Evolutionary conservation across 2,888 invertebrate species (phyloP), one percentile per base, ranked within the genome.

Genomic region (Plagodis dolabraria): DNA sequence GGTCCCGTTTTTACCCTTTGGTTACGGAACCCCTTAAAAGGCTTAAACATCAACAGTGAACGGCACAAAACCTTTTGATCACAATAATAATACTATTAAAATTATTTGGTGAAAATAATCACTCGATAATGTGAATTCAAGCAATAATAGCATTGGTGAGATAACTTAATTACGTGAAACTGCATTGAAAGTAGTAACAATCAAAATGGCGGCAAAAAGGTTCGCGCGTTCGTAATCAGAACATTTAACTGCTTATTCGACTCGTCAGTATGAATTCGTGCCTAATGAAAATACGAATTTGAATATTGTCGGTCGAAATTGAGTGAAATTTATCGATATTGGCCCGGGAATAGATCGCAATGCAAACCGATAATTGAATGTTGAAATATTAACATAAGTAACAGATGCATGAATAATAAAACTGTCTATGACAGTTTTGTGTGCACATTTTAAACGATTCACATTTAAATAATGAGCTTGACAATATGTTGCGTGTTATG

Each of bases 281-380:
- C 78, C 79, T 85, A 85, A 87, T 85, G 83, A 81, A 83, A 86
- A 81, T 76, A 74, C 70, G 67, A 82, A 87, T 87, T 86, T 84
- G 83, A 87, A 88, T 86, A 87, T 79, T 80, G 80, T 74, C 77
- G 75, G 76, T 81, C 79, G 75, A 77, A 82, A 83, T 85, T 77
- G 74, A 79, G 72, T 80, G 75, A 81, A 83, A 80, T 81, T 74
- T 73, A 78, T 74, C 72, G 70, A 71, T 75, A 75, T 75, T 77
- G 72, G 75, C 68, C 74, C 67, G 73, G 72, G 72, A 72, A 72
- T 75, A 76, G 68, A 65, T 68, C 56, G 59, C 69, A 71, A 64
- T 65, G 70, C 68, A 72, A 65, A 61, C 74, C 74, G 73, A 78
- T 82, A 83, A 85, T 82, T 82, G 82, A 85, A 81, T 83, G 71